Conservation (phyloP, 2,113 vertebrate species). For the Ellobius talpinus region DNA sequence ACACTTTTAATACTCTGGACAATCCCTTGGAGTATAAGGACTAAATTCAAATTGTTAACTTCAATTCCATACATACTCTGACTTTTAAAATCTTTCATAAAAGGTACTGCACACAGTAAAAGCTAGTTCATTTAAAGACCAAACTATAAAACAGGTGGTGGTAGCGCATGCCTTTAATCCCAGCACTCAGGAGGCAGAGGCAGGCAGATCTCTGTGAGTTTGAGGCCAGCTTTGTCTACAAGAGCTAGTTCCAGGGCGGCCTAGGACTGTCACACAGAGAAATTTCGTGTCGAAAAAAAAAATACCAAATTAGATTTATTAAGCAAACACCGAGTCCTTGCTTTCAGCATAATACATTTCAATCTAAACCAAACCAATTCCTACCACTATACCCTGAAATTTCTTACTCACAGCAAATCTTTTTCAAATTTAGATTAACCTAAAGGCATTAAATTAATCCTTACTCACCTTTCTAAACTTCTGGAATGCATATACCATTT, state of each 20-base stretch:
- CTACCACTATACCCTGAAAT: not conserved
- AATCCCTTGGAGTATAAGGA: not conserved
- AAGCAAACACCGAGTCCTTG: not conserved
- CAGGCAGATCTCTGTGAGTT: too few relatives aligned
- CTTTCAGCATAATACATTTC: constrained; percentile 37
- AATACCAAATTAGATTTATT: constrained; percentile 8
- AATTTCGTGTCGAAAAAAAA: not conserved
- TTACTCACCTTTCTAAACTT: not conserved
- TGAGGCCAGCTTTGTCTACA: too few relatives aligned
- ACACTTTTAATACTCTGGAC: not conserved
- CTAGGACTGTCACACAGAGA: too few relatives aligned
- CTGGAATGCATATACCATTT: not conserved
- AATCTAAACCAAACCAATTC: constrained; percentile 7
- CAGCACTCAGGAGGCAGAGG: too few relatives aligned
- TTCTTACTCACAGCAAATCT: constrained; percentile 17
- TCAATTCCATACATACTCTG: not conserved
- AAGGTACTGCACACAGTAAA: not conserved
- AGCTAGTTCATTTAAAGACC: constrained; percentile 33
- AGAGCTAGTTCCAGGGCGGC: too few relatives aligned
- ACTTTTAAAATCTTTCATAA: not conserved
- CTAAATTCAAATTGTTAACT: constrained; percentile 1
- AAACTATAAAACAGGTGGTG: not conserved
- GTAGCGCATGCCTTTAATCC: too few relatives aligned
- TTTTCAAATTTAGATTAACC: constrained; percentile 5
- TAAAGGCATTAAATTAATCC: not conserved